Evolutionary conservation across 2,797 vertebrate species (phyloP).

Genomic region (Argentina silus): DNA sequence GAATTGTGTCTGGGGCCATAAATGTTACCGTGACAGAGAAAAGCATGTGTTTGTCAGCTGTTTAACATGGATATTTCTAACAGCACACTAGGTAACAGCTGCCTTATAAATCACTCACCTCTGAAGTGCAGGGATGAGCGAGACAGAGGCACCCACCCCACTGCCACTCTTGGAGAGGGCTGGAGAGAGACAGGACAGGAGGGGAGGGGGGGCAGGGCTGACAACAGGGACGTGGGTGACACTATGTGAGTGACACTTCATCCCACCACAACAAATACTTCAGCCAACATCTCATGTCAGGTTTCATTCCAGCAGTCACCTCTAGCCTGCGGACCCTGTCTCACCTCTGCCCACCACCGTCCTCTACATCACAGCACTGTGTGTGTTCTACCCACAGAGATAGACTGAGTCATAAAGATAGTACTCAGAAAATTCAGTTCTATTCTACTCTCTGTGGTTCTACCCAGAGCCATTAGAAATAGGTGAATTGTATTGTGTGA

Average conservation of each 20-base stretch:
- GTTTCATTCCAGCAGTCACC: constrained; percentile 20
- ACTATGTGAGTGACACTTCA: too few relatives aligned
- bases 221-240: constrained; percentile 24
- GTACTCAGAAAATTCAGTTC: too few relatives aligned
- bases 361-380: constrained; percentile 27
- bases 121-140: constrained; percentile 61
- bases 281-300: neutral
- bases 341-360: constrained; percentile 14
- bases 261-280: too few relatives aligned
- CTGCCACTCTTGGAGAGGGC: too few relatives aligned
- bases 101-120: constrained; percentile 78
- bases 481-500: too few relatives aligned
- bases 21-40: constrained; percentile 69
- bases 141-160: neutral
- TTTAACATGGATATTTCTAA: constrained; percentile 64
- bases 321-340: neutral
- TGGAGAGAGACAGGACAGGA: constrained; percentile 9
- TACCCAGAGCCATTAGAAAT: too few relatives aligned
- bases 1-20: constrained; percentile 67
- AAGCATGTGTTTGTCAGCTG: constrained; percentile 75
- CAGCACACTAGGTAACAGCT: constrained; percentile 70
- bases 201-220: constrained; percentile 27
- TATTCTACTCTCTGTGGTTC: too few relatives aligned
- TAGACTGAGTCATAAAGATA: too few relatives aligned
- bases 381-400: too few relatives aligned